Evolutionary conservation across 2,888 invertebrate genomes (phyloP), one percentile per base, ranked within the genome.

Genomic region (Acronicta psi): DNA sequence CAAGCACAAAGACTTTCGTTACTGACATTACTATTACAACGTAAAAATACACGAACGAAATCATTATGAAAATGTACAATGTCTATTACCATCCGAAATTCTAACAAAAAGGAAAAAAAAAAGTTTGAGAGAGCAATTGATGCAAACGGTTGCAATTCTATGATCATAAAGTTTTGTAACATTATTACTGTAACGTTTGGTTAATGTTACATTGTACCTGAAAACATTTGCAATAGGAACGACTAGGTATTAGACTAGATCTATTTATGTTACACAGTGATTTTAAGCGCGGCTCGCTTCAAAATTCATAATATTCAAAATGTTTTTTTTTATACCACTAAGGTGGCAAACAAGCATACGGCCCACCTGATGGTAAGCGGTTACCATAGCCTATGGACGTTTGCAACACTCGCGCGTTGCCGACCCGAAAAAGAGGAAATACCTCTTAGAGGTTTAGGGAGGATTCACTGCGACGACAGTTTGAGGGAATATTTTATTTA

Each of bases 81-180:
- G 23, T 16, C 5, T 11, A 16, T n/a, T 13, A 42, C 7, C 16
- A 10, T 11, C 23, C 36, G 37, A 52, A 63, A 40, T 16, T 25
- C 42, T 57, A 69, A 50, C 29, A 0, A 49, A 54, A 67, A 36
- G 1, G 14, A 29, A 34, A 44, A 55, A 61, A 51, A 59, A 47
- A 10, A 49, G 6, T 8, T 9, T 38, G n/a, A 1, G 29, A 31
- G 46, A 60, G 16, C 14, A 41, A 29, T 34, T 59, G 50, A 69
- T 47, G 67, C 64, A 69, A 69, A 51, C 46, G 10, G 8, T 68
- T 68, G 59, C 54, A 10, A 54, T 38, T 51, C 42, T 59, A 43
- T n/a, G n/a, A n/a, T 52, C 38, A 20, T 41, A 50, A 45, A 29
- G 23, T 64, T 60, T 46, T 56, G 70, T 57, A 70, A 53, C 14